Evolutionary conservation across 1,140 invertebrate genomes (phyloP).

Genomic region (Harlomillsia oculata): DNA sequence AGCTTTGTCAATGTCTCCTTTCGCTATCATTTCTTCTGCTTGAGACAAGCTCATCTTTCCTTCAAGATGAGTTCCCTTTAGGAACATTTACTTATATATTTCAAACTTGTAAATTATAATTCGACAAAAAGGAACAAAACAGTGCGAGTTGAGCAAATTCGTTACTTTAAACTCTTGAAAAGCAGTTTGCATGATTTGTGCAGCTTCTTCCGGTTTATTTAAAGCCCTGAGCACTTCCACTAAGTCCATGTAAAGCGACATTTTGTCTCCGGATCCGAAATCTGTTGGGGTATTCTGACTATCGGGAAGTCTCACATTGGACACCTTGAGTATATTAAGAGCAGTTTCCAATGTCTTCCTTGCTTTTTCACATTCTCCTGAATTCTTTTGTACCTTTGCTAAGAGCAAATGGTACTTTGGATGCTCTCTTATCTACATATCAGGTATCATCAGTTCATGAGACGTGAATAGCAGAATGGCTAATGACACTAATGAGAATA

Average conservation of each 20-base stretch:
- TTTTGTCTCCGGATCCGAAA: slow-evolving; percentile 63
- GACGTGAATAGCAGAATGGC: slow-evolving; percentile 9
- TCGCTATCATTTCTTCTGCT: slow-evolving; percentile 68
- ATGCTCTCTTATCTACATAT: slow-evolving; percentile 60
- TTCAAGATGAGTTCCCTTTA: slow-evolving; percentile 70
- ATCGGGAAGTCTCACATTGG: slow-evolving; percentile 41
- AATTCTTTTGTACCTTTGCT: slow-evolving; percentile 69
- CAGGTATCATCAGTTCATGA: too few species aligned
- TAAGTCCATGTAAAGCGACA: slow-evolving; percentile 77
- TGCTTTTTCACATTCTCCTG: slow-evolving; percentile 60
- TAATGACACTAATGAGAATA: not conserved
- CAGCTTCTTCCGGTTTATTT: slow-evolving; percentile 66
- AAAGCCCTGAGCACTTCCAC: slow-evolving; percentile 63
- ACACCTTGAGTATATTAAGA: slow-evolving; percentile 47
- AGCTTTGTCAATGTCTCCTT: slow-evolving; percentile 70
- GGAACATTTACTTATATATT: too few species aligned
- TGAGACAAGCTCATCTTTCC: slow-evolving; percentile 69
- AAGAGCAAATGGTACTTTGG: slow-evolving; percentile 80
- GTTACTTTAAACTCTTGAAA: slow-evolving; percentile 50
- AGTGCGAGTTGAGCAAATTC: not conserved
- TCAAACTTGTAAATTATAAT: not conserved
- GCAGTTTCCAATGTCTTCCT: slow-evolving; percentile 64
- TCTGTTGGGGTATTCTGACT: slow-evolving; percentile 40
- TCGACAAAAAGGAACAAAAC: not conserved
- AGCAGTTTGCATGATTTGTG: slow-evolving; percentile 70